Conservation (phyloP, 92 coral and sea anemone species). For the Parazoanthus darwini region DNA sequence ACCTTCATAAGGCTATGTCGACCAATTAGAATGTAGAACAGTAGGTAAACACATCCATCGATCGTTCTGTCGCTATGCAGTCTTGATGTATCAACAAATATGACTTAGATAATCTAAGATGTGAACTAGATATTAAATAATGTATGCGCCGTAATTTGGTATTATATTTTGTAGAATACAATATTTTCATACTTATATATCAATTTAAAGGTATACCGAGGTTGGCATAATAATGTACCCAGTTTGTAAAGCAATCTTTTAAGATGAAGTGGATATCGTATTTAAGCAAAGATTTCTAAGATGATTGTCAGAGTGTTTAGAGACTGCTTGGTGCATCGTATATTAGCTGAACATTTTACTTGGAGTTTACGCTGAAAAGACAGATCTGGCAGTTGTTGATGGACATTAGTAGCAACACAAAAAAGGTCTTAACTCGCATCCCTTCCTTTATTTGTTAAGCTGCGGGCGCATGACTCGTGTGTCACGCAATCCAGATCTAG, state of each 20-base stretch:
- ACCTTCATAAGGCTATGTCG: slow-evolving; percentile 19
- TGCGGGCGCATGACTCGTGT: not conserved
- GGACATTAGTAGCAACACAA: not conserved
- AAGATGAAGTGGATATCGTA: slow-evolving; percentile 16
- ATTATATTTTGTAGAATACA: slow-evolving; percentile 92
- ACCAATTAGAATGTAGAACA: slow-evolving; percentile 24
- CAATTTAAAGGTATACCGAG: slow-evolving; percentile 5
- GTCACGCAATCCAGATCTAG: not conserved
- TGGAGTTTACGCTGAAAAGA: not conserved
- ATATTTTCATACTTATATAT: slow-evolving; percentile 83
- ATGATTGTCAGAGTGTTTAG: not conserved
- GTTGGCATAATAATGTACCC: not conserved
- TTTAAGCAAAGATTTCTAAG: not conserved
- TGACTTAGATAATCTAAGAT: slow-evolving; percentile 57
- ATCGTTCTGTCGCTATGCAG: slow-evolving; percentile 22
- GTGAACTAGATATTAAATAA: slow-evolving; percentile 65
- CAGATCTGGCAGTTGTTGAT: not conserved
- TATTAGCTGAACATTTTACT: not conserved
- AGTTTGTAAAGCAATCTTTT: slow-evolving; percentile 14
- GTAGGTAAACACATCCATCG: not conserved
- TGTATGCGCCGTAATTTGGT: slow-evolving; percentile 64
- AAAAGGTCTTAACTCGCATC: not conserved
- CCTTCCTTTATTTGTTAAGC: no score
- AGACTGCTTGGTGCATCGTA: not conserved
- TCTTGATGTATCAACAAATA: slow-evolving; percentile 40